Evolutionary conservation across 2,113 vertebrate genomes (phyloP), one percentile per base, ranked within the genome.

Genomic region (Hystrix brachyura): DNA sequence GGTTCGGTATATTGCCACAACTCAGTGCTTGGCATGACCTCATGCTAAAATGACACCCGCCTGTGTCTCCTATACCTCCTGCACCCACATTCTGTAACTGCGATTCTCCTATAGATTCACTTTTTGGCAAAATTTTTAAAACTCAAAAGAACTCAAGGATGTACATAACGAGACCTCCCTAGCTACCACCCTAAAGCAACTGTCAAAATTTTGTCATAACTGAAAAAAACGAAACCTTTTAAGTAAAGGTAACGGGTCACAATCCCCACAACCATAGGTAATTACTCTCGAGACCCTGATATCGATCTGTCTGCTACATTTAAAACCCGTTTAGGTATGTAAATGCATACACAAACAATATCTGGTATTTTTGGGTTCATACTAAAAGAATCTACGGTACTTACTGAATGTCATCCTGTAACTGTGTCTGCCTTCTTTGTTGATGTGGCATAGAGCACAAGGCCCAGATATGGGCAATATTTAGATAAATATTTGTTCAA

Each of bases 401-500:
- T 60, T n/a, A 74, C 13, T 46, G 67, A 29, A 13, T 3, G 64
- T 34, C 27, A 5, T 23, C 86, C 38, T 85, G 3, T n/a, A 48
- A 71, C 53, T 60, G 34, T 59, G 8, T 80, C 55, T 32, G 1
- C 55, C 72, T 21, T 57, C 34, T 80, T 60, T 86, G 65, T 27
- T 18, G 72, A 79, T 3, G n/a, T 92, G 69, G 43, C 51, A 78
- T 59, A 62, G 3, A 65, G 57, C 19, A 55, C 21, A 27, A 92
- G n/a, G 46, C 79, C 87, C 15, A 23, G 80, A 80, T 17, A 10
- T 6, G 43, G 84, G 25, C 67, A 29, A 62, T 29, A 46, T 21
- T 79, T 57, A 92, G 67, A 88, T 62, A 79, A 82, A 79, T 87
- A 92, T 92, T 93, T 69, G 72, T 7, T 74, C 19, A 95, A 67